Evolutionary conservation across 2,797 vertebrate genomes (phyloP), one percentile per base, ranked within the genome.

Genomic region (Urophycis tenuis): DNA sequence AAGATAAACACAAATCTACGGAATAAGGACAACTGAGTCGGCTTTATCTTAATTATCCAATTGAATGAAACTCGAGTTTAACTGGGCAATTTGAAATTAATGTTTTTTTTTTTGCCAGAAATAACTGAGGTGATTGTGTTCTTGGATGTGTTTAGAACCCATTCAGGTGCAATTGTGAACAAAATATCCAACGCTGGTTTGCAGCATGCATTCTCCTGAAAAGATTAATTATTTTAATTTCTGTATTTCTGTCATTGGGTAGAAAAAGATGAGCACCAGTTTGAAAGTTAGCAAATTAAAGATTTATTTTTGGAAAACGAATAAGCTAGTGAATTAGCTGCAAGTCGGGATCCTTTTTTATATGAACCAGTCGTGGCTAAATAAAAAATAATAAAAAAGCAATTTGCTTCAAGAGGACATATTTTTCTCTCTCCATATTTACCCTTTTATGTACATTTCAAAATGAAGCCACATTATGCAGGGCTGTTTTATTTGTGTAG

Each of bases 291-390:
- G 22, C 74, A 81, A 82, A 82, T 79, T 64, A 80, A 25, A 79
- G 12, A 81, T 45, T 19, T 31, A 78, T 76, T 71, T 33, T 31
- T 41, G 35, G 35, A 30, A 32, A 60, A 83, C 49, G 36, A 77
- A 76, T 39, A 32, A 79, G 79, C 31, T n/a, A 73, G 45, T 81
- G 71, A 78, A 88, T 87, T 84, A 82, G 75, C 30, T 36, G 30
- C 33, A 76, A 75, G 49, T 77, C 78, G 64, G 34, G 80, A 78
- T 70, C 29, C 29, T 29, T 29, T 67, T 29, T 67, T 67, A 7
- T 22, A 25, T 30, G 60, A 67, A 29, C 25, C 25, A 12, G 60
- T 67, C 25, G 10, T 29, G n/a, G n/a, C 12, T 67, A 67, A 67
- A 67, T 32, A 33, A 33, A 33, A 33, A 71, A 71, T 71, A 71